Evolutionary conservation across 2,888 invertebrate species (phyloP), one percentile per base, ranked within the genome.

Genomic region (Polyploca ridens): DNA sequence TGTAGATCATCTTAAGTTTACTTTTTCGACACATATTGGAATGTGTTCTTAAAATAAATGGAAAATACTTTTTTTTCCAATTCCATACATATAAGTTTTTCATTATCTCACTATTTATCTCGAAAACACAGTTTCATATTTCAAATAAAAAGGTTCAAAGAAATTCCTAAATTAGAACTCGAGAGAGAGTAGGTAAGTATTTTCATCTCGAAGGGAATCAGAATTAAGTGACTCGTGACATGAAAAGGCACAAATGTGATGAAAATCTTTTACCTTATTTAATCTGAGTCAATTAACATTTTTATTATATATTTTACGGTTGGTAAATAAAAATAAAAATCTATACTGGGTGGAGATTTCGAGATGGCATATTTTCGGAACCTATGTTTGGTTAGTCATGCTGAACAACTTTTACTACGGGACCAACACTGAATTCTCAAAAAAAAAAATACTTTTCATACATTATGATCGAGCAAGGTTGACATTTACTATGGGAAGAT

Each of bases 181-280:
- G 6, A 10, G 54, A 19, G 54, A 16, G 49, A 49, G 49, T n/a
- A n/a, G n/a, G n/a, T n/a, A n/a, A n/a, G n/a, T 6, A 41, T 13
- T 14, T 7, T 10, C 8, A 54, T 16, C 54, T 54, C 54, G 54
- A 19, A 54, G 19, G 54, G 54, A 54, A 54, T 54, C 54, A 54
- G 54, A 54, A 54, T 54, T 54, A 54, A 54, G 54, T 54, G 54
- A 54, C 19, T 19, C 54, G 54, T 54, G 54, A 54, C 54, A 10
- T 54, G 10, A n/a, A 54, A 54, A 19, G 16, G 19, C 7, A 14
- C 7, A 10, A 19, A 19, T 0, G 10, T 19, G 54, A 54, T 16
- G 49, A 16, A 16, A 44, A 13, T 14, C 14, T 49, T 49, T 49
- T 14, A 1, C 46, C 27, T 46, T 46, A 46, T 46, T n/a, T 49